phyloP scores from a whole-genome alignment of 2,888 invertebrate genomes.

The Eristalis arbustorum region DNA sequence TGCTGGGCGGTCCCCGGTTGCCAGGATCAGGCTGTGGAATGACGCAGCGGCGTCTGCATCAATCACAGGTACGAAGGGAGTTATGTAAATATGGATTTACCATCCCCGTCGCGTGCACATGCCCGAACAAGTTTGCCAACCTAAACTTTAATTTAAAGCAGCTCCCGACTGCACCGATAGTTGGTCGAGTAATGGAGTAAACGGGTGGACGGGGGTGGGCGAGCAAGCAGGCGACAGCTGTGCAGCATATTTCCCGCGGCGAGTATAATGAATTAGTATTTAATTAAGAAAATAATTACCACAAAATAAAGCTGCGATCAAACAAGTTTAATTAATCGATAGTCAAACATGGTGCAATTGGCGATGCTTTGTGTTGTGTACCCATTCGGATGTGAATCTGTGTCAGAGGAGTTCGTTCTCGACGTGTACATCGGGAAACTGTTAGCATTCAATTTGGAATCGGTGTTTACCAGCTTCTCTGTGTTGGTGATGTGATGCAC shows the following conservation, averaged over 20 bases:
- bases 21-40: neutral
- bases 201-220: neutral
- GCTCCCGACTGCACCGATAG: neutral
- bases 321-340: constrained; percentile 51
- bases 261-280: constrained; percentile 41
- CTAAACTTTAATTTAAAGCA: constrained; percentile 14
- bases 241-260: constrained; percentile 1
- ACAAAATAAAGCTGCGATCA: constrained; percentile 29
- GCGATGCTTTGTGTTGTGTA: neutral
- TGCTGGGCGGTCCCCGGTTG: constrained; percentile 7
- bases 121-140: neutral
- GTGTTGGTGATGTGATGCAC: neutral
- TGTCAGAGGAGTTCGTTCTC: constrained; percentile 23
- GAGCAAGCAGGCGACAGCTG: neutral
- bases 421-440: neutral
- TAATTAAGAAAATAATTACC: constrained; percentile 49
- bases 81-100: constrained; percentile 5
- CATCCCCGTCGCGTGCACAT: neutral
- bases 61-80: neutral
- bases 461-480: neutral
- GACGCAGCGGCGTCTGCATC: neutral
- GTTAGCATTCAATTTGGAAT: constrained; percentile 38
- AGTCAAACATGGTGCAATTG: constrained; percentile 26
- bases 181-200: neutral
- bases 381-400: constrained; percentile 15